Percentiles rank a stretch among this genome's conserved stretches.
phyloP scores from a whole-genome alignment of 2,888 invertebrate genomes.

The Litoditis marina region DNA sequence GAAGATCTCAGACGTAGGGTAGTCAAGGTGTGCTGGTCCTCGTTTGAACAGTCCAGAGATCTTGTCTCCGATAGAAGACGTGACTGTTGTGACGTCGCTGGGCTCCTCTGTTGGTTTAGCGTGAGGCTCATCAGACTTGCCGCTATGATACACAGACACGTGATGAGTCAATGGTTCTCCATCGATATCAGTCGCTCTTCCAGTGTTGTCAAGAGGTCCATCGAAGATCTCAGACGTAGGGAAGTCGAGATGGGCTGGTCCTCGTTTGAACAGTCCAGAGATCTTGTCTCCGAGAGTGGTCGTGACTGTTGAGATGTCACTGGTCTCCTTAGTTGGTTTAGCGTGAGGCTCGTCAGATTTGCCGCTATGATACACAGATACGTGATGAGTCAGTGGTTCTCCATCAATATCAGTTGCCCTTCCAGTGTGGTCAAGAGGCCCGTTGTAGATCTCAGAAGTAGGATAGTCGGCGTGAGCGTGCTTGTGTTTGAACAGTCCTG shows the following conservation, averaged over 20 bases:
- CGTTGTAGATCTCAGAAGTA: conserved; percentile 20
- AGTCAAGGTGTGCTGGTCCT: too few species aligned
- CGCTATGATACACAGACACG: conserved; percentile 23
- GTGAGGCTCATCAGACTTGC: too few species aligned
- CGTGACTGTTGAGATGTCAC: conserved; percentile 17
- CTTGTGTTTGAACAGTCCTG: conserved; percentile 12
- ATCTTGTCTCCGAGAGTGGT: conserved; percentile 18
- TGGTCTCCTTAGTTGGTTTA: conserved; percentile 12
- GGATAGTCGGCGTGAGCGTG: conserved; percentile 33
- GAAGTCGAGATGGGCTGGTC: conserved; percentile 28
- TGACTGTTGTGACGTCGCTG: too few species aligned
- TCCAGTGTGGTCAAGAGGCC: conserved; percentile 21
- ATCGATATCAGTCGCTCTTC: conserved; percentile 16
- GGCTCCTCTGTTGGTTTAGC: too few species aligned
- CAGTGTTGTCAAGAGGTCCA: conserved; percentile 25
- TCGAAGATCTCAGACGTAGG: conserved; percentile 21
- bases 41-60: conserved; percentile 31
- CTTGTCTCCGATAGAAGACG: conserved; percentile 29
- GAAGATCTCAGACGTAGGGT: conserved; percentile 29
- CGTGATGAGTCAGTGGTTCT: conserved; percentile 26
- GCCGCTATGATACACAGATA: conserved; percentile 28
- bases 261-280: conserved; percentile 23
- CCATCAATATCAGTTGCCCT: conserved; percentile 19
- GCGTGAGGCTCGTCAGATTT: conserved; percentile 24
- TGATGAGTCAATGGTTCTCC: conserved; percentile 20